Percentiles rank a stretch among this genome's conserved stretches.
These are phyloP conservation scores for Syngnathus acus DNA, from an alignment of 2,797 vertebrate species.

Conservation along the genomic window DNA sequence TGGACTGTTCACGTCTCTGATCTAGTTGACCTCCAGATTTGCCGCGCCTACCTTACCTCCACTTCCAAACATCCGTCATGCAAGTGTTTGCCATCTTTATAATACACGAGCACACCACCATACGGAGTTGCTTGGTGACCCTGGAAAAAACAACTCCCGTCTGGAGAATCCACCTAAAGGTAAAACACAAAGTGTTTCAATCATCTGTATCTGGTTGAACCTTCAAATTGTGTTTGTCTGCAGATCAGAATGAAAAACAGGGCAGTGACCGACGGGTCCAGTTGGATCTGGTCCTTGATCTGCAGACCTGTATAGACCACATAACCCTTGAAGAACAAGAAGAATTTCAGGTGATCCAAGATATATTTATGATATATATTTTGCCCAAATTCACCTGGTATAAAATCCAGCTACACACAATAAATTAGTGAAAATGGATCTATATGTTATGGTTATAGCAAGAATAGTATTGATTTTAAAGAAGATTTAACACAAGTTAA, in stretches of 20 bases:
- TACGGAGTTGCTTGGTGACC: neutral
- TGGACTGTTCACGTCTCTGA: conserved; percentile 13
- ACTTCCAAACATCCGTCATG: conserved; percentile 6
- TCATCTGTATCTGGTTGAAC: neutral
- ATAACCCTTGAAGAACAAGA: conserved; percentile 15
- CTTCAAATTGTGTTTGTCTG: conserved; percentile 4
- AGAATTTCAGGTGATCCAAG: conserved; percentile 18
- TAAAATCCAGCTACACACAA: too few relatives aligned
- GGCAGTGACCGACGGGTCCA: conserved; percentile 11
- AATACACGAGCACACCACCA: neutral
- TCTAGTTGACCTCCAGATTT: neutral
- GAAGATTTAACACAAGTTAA: neutral
- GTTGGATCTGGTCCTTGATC: conserved; percentile 34
- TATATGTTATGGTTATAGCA: neutral
- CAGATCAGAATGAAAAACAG: conserved; percentile 17
- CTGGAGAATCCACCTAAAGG: conserved; percentile 21
- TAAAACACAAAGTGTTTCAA: conserved; percentile 6
- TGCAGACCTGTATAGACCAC: conserved; percentile 16
- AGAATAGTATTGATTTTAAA: neutral
- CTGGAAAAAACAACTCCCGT: neutral
- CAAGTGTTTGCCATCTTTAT: neutral
- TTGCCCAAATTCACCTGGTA: too few relatives aligned
- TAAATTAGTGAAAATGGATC: too few relatives aligned
- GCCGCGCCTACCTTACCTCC: conserved; percentile 15
- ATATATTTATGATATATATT: neutral